Percentiles rank a stretch among this genome's conserved stretches.
These are phyloP conservation scores for Mallateleia sp. DNA, from an alignment of 2,888 invertebrate genomes.

Conservation along the genomic window DNA sequence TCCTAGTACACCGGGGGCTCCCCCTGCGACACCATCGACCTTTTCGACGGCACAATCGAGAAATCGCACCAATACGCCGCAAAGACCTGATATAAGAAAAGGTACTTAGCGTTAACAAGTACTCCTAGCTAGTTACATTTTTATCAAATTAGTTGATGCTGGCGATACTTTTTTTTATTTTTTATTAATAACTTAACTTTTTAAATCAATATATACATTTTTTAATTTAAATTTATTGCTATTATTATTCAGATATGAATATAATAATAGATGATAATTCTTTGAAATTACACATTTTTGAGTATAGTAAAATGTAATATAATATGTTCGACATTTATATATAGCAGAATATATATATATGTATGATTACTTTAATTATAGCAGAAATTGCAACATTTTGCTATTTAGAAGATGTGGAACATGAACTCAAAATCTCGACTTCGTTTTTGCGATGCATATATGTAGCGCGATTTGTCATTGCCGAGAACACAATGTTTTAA, in stretches of 20 bases:
- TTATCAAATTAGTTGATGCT: too few species aligned
- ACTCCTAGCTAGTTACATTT: not conserved
- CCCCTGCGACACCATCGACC: conserved; percentile 87
- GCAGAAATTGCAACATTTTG: not conserved
- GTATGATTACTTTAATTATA: not conserved
- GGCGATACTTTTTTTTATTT: too few species aligned
- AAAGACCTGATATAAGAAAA: conserved; percentile 90
- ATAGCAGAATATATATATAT: too few species aligned
- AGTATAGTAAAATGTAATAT: too few species aligned
- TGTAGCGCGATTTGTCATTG: conserved; percentile 27
- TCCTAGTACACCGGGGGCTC: conserved; percentile 92
- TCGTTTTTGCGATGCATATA: not conserved
- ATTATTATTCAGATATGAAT: too few species aligned
- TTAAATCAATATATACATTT: too few species aligned
- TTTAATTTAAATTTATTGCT: too few species aligned
- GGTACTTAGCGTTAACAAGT: conserved; percentile 88
- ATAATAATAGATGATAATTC: too few species aligned
- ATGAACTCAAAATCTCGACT: not conserved
- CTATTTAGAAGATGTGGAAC: not conserved
- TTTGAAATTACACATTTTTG: too few species aligned
- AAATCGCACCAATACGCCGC: conserved; percentile 88
- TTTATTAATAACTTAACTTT: too few species aligned
- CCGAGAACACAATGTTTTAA: conserved; percentile 80
- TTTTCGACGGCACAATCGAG: conserved; percentile 89
- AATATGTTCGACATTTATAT: too few species aligned